Percentiles rank a stretch among this genome's conserved stretches.
Conservation (phyloP, 2,113 vertebrate genomes). For the Maccullochella peelii region DNA sequence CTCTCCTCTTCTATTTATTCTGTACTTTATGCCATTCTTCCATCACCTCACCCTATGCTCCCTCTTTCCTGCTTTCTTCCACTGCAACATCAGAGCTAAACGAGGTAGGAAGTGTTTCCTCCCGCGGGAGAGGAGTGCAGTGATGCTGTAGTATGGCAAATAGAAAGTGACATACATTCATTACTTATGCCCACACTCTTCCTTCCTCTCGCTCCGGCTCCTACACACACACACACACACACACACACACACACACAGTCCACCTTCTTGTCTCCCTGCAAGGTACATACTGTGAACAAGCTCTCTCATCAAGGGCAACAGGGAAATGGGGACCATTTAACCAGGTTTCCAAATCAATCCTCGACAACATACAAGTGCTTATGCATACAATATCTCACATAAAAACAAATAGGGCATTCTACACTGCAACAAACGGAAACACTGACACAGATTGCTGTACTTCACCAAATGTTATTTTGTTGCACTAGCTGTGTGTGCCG, state of each 20-base stretch:
- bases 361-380: neutral
- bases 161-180: constrained; percentile 75
- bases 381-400: neutral
- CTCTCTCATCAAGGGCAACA: constrained; percentile 15
- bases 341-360: constrained; percentile 23
- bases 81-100: constrained; percentile 40
- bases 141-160: constrained; percentile 62
- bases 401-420: neutral
- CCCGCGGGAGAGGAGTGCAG: constrained; percentile 40
- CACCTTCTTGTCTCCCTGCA: neutral
- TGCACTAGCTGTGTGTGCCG: neutral
- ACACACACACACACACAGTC: constrained; percentile 13
- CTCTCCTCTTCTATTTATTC: neutral
- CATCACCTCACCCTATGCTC: neutral
- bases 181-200: constrained; percentile 68
- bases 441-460: neutral
- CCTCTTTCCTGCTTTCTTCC: neutral
- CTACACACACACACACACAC: constrained; percentile 21
- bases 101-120: constrained; percentile 48
- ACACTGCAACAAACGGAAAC: neutral
- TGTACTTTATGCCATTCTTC: neutral
- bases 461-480: neutral
- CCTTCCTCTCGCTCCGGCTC: constrained; percentile 7
- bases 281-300: constrained; percentile 12
- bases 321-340: constrained; percentile 27